These are phyloP conservation scores for Octomys mimax DNA, from an alignment of 2,797 vertebrate species.

Conservation along the genomic window DNA sequence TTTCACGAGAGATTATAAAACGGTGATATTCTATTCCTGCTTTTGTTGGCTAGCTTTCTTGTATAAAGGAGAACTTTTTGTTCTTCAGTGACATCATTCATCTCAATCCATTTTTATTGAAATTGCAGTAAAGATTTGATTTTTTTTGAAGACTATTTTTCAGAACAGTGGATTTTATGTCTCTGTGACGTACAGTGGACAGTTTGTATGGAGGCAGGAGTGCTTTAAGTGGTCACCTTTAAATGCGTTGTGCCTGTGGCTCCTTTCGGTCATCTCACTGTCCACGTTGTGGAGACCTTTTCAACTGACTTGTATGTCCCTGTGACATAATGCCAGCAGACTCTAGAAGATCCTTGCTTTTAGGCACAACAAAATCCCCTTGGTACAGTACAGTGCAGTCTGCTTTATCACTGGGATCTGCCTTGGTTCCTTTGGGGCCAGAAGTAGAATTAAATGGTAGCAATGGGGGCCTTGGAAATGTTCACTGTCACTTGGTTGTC, in stretches of 20 bases:
- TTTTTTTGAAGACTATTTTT: neutral
- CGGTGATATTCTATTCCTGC: neutral
- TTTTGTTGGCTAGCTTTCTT: constrained; percentile 27
- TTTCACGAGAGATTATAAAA: neutral
- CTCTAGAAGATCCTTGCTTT: neutral
- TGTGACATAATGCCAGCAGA: neutral
- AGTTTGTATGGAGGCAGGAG: neutral
- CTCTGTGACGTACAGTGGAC: neutral
- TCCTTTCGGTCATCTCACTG: neutral
- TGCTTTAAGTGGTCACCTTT: neutral
- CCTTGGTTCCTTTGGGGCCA: neutral
- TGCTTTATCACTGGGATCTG: neutral
- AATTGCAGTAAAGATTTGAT: neutral
- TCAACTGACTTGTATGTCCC: neutral
- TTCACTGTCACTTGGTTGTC: neutral
- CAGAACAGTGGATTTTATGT: neutral
- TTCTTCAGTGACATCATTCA: neutral
- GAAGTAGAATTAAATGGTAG: constrained; percentile 25
- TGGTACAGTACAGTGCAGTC: neutral
- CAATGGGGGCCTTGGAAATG: neutral
- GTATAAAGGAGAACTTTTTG: neutral
- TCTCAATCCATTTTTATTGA: neutral
- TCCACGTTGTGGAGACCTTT: neutral
- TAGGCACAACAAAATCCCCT: neutral
- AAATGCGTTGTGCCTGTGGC: neutral